Conservation (phyloP, 2,113 vertebrate genomes). For the Pterocles gutturalis region DNA sequence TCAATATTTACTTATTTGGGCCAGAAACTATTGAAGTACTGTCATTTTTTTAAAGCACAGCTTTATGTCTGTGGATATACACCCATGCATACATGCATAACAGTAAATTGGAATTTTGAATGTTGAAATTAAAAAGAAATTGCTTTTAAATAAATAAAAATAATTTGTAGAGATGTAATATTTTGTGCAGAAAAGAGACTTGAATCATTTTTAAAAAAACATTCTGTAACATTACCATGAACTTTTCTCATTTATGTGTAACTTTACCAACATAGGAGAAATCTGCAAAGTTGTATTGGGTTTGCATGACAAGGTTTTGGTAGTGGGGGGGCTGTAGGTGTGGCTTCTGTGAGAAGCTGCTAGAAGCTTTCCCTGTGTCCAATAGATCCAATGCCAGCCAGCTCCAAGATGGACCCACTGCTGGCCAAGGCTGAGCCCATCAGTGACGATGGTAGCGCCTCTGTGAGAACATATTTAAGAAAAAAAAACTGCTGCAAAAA, state of each 20-base stretch:
- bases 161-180: background rate
- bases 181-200: background rate
- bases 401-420: fast-evolving
- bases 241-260: background rate
- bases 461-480: background rate
- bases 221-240: background rate
- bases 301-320: background rate
- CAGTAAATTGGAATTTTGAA: background rate
- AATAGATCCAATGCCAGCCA: no score
- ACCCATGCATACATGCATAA: background rate
- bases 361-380: no score
- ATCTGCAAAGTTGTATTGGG: background rate
- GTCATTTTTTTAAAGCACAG: background rate
- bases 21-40: background rate
- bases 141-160: background rate
- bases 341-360: background rate
- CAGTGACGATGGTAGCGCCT: fast-evolving
- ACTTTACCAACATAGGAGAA: background rate
- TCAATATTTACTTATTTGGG: background rate
- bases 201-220: background rate
- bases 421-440: background rate
- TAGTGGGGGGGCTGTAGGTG: background rate
- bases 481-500: background rate
- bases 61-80: background rate
- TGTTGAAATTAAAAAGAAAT: background rate